Evolutionary conservation across 92 coral and sea anemone species (phyloP).

Genomic region (Zoanthus solanderi): DNA sequence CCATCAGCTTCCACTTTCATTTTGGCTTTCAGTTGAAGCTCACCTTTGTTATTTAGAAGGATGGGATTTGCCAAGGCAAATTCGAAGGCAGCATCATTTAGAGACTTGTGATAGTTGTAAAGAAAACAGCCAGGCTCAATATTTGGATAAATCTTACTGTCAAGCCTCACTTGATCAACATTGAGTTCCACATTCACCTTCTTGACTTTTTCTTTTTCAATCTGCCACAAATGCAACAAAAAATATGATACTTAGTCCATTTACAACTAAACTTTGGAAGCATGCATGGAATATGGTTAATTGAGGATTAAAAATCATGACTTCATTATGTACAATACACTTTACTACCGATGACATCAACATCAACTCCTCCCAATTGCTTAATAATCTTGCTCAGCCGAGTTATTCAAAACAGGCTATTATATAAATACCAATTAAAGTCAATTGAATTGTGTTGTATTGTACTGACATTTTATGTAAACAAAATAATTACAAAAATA

Average conservation of each 20-base stretch:
- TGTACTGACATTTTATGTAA: slow-evolving; percentile 1
- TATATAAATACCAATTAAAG: not conserved
- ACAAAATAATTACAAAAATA: not conserved
- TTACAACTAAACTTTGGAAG: not conserved
- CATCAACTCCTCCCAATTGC: slow-evolving; percentile 3
- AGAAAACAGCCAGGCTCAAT: slow-evolving; percentile 31
- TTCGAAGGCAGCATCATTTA: slow-evolving; percentile 39
- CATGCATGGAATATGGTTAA: not conserved
- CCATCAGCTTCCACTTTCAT: slow-evolving; percentile 36
- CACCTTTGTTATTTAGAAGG: slow-evolving; percentile 16
- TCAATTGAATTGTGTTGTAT: not conserved
- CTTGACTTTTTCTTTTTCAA: not conserved
- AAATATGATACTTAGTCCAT: not conserved
- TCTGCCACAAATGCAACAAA: not conserved
- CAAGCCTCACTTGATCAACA: slow-evolving; percentile 17
- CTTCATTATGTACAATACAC: not conserved
- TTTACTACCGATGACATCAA: slow-evolving; percentile 1
- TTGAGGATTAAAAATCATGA: slow-evolving; percentile 7
- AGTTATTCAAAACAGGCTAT: slow-evolving; percentile 4
- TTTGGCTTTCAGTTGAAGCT: slow-evolving; percentile 24
- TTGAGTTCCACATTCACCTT: slow-evolving; percentile 17
- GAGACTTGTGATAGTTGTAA: slow-evolving; percentile 23
- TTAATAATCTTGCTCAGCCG: slow-evolving; percentile 11
- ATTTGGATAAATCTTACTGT: slow-evolving; percentile 26
- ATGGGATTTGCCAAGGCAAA: slow-evolving; percentile 25